Evolutionary conservation across 2,797 vertebrate species (phyloP).

Genomic region (Chelonia mydas): DNA sequence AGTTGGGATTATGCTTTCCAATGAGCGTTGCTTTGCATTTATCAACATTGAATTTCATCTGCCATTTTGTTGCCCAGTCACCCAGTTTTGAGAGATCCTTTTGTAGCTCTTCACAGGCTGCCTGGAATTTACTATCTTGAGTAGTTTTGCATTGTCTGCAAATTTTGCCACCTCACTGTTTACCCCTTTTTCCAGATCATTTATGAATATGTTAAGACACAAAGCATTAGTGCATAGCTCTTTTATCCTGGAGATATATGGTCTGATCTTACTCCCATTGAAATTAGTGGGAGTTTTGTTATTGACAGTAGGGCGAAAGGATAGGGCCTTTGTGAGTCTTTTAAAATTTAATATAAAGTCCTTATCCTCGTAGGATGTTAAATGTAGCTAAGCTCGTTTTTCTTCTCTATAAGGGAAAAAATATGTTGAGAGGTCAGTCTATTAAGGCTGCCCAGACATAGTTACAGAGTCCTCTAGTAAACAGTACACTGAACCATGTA

Average conservation of each 20-base stretch:
- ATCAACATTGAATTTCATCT: no score
- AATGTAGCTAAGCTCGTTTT: neutral
- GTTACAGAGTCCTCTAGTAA: constrained; percentile 42
- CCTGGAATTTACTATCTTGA: no score
- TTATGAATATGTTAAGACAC: neutral
- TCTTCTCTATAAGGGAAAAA: neutral
- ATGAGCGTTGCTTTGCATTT: no score
- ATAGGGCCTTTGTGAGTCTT: fast-evolving
- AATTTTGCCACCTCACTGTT: no score
- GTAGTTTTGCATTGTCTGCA: no score
- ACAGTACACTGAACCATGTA: constrained; percentile 51
- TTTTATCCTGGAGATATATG: neutral
- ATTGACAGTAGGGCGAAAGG: neutral
- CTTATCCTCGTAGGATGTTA: neutral
- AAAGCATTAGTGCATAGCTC: neutral
- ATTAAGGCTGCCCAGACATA: constrained; percentile 45
- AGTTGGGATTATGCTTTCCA: no score
- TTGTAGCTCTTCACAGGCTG: no score
- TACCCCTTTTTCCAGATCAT: no score
- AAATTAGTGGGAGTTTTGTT: neutral
- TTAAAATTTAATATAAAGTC: neutral
- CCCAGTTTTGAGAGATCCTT: no score
- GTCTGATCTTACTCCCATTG: neutral
- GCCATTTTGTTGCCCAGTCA: no score
- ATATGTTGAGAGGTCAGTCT: constrained; percentile 19